Evolutionary conservation across 2,797 vertebrate species (phyloP).

Genomic region (Scleropages formosus): DNA sequence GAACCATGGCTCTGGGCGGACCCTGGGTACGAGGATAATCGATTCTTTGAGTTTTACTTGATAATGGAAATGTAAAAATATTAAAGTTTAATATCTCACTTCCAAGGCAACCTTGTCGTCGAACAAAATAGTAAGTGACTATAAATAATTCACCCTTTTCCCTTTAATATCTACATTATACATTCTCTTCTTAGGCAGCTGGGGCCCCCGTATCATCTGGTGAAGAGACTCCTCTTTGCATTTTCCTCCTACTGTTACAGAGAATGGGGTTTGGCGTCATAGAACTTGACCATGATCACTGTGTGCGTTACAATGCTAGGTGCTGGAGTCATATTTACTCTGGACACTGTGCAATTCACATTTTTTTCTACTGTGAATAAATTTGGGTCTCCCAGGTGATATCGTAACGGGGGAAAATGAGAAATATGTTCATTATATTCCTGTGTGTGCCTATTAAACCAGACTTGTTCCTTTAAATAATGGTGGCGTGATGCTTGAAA

Average conservation of each 20-base stretch:
- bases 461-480: not conserved
- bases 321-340: not conserved
- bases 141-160: slow-evolving; percentile 49
- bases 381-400: slow-evolving; percentile 6
- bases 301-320: not conserved
- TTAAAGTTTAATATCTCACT: slow-evolving; percentile 48
- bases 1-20: not conserved
- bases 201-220: slow-evolving; percentile 25
- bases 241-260: slow-evolving; percentile 1
- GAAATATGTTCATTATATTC: slow-evolving; percentile 26
- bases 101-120: slow-evolving; percentile 41
- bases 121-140: slow-evolving; percentile 46
- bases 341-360: slow-evolving; percentile 34
- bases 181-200: slow-evolving; percentile 30
- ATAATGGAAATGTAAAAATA: slow-evolving; percentile 41
- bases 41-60: slow-evolving; percentile 40
- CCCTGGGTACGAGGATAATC: slow-evolving; percentile 32
- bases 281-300: too few species aligned
- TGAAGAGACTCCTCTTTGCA: slow-evolving; percentile 21
- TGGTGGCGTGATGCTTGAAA: not conserved
- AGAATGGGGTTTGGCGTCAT: too few species aligned
- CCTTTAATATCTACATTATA: slow-evolving; percentile 48
- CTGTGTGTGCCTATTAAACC: slow-evolving; percentile 7
- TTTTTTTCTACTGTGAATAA: slow-evolving; percentile 25
- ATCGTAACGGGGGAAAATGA: too few species aligned